These are phyloP conservation scores for Sminthopsis crassicaudata DNA, from an alignment of 2,113 vertebrate genomes.

Conservation along the genomic window DNA sequence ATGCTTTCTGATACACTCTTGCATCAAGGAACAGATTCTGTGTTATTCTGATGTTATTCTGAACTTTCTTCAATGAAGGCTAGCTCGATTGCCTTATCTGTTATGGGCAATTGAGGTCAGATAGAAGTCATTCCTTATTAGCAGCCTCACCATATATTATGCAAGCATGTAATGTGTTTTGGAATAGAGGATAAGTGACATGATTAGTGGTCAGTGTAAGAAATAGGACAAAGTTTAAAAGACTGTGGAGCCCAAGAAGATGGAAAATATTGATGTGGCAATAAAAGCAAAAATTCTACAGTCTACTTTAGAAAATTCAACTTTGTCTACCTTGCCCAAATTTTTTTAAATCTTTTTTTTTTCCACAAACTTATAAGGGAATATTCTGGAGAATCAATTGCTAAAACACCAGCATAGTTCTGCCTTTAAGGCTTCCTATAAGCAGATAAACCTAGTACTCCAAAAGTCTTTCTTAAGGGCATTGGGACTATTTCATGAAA, in stretches of 20 bases:
- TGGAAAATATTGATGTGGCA: neutral
- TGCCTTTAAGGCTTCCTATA: neutral
- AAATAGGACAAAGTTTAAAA: neutral
- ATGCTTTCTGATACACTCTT: neutral
- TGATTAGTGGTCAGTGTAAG: neutral
- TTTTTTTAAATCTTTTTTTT: neutral
- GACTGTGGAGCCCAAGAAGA: neutral
- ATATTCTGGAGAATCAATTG: neutral
- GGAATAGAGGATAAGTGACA: neutral
- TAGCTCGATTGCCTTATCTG: neutral
- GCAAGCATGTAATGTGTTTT: neutral
- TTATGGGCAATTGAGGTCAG: neutral
- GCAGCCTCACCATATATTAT: neutral
- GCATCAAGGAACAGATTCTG: neutral
- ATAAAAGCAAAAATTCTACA: neutral
- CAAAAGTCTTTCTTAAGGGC: neutral
- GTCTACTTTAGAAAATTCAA: neutral
- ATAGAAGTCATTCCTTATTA: neutral
- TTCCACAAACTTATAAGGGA: neutral
- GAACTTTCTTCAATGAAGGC: neutral
- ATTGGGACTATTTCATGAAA: neutral
- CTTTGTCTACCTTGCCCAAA: neutral
- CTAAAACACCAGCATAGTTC: neutral
- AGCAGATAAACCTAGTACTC: neutral
- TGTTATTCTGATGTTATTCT: neutral